These are phyloP conservation scores for Vireo griseus DNA, from an alignment of 2,797 vertebrate genomes.

Conservation along the genomic window DNA sequence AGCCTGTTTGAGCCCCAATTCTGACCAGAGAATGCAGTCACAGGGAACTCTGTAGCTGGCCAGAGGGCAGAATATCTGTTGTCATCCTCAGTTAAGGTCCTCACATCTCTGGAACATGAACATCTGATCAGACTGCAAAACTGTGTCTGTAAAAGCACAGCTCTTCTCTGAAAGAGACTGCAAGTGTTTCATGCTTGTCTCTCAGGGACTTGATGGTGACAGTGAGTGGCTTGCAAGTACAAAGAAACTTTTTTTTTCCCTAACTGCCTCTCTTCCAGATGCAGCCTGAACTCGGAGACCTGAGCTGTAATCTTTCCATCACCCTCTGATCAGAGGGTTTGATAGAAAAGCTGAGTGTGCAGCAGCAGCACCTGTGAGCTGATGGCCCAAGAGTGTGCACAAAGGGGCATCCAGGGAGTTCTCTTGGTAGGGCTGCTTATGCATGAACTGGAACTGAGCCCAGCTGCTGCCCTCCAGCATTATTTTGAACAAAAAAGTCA, in stretches of 20 bases:
- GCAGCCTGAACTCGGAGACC: not conserved
- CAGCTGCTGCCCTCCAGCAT: not conserved
- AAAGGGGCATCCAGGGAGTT: not conserved
- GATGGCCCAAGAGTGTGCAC: not conserved
- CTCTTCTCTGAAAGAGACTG: not conserved
- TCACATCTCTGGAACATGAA: not conserved
- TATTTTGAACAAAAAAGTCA: not conserved
- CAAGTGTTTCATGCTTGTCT: not conserved
- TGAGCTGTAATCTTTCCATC: not conserved
- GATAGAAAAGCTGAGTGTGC: not conserved
- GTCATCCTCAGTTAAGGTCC: not conserved
- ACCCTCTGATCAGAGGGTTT: not conserved
- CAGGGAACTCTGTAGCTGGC: not conserved
- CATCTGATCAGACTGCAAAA: not conserved
- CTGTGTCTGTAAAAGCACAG: not conserved
- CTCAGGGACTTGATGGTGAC: not conserved
- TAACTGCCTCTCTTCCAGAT: not conserved
- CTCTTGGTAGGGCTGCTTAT: not conserved
- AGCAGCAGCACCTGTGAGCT: not conserved
- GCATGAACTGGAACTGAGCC: not conserved
- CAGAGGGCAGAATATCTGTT: not conserved
- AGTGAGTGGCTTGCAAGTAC: not conserved
- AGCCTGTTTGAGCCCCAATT: rapidly evolving
- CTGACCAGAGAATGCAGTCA: not conserved
- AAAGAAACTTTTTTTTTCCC: not conserved